Evolutionary conservation across 2,113 vertebrate genomes (phyloP).

Genomic region (Lonchura striata): DNA sequence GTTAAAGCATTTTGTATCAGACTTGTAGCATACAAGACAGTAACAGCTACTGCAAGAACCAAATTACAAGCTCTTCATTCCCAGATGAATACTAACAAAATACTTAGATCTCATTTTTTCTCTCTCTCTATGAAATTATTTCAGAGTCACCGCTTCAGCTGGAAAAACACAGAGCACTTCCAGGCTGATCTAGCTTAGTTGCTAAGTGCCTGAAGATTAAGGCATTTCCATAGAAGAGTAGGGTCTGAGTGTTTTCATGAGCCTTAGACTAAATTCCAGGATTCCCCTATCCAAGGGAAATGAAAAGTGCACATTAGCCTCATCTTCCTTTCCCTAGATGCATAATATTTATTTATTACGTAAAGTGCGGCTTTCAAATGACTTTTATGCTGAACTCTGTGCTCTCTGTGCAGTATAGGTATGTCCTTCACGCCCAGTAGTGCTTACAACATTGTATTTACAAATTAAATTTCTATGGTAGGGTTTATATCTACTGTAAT

Average conservation of each 20-base stretch:
- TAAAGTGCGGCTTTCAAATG: background rate
- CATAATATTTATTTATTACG: background rate
- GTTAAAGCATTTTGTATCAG: background rate
- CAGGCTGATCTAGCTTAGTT: background rate
- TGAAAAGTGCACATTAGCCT: background rate
- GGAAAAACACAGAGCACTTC: background rate
- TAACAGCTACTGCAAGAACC: background rate
- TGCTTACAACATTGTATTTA: background rate
- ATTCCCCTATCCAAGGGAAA: background rate
- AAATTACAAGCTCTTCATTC: background rate
- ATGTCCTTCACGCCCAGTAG: background rate
- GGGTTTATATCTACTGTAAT: background rate
- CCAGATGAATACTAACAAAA: background rate
- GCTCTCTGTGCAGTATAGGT: background rate
- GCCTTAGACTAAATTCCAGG: background rate
- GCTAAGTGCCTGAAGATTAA: background rate
- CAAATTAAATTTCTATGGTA: background rate
- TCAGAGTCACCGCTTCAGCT: background rate
- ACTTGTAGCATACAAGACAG: background rate
- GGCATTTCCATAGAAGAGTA: background rate
- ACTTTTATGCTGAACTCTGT: background rate
- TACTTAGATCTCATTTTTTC: background rate
- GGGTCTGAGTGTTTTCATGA: background rate
- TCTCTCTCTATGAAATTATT: background rate
- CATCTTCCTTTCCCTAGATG: background rate